These are phyloP conservation scores for Megastigmus dorsalis DNA, from an alignment of 2,888 invertebrate genomes.

Conservation along the genomic window DNA sequence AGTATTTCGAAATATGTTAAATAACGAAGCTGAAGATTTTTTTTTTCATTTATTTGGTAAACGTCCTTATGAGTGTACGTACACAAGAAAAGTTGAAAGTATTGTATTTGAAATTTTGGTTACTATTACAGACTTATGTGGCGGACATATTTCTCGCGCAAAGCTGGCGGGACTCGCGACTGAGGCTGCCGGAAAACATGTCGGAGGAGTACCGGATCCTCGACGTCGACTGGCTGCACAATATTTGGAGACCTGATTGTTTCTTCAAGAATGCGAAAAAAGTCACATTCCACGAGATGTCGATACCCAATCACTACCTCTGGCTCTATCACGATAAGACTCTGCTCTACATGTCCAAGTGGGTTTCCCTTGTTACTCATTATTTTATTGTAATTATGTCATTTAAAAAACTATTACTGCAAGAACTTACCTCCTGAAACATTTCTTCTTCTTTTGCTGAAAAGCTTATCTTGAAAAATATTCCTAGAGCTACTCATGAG, in stretches of 20 bases:
- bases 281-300: slow-evolving; percentile 95
- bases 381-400: no score
- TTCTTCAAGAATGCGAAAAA: slow-evolving; percentile 96
- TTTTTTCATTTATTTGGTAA: no score
- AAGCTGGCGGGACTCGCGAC: slow-evolving; percentile 92
- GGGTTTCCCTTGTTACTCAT: slow-evolving; percentile 70
- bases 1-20: no score
- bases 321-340: slow-evolving; percentile 95
- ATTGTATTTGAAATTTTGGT: no score
- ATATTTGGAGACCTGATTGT: slow-evolving; percentile 94
- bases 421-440: no score
- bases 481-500: no score
- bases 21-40: no score
- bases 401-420: no score
- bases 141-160: slow-evolving; percentile 94
- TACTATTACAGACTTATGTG: slow-evolving; percentile 91
- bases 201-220: slow-evolving; percentile 92
- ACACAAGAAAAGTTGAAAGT: no score
- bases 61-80: no score
- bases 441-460: no score
- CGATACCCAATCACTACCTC: slow-evolving; percentile 93
- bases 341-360: slow-evolving; percentile 94
- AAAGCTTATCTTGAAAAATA: no score
- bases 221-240: slow-evolving; percentile 92
- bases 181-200: slow-evolving; percentile 94